These are phyloP conservation scores for Brenthis hecate DNA, from an alignment of 2,888 invertebrate species.

Conservation along the genomic window DNA sequence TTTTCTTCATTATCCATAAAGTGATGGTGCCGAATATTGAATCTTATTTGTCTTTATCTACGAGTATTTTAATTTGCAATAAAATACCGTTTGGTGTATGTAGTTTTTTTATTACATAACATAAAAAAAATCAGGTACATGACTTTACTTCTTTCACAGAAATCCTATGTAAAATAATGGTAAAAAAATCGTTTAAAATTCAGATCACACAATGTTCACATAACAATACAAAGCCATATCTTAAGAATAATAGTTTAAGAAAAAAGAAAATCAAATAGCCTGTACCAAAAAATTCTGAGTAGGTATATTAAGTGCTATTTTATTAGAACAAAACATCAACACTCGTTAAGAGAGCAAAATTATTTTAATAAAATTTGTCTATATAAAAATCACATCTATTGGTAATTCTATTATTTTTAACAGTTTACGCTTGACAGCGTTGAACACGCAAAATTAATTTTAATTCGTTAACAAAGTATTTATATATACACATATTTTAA, in stretches of 20 bases:
- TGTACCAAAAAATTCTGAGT: too few relatives aligned
- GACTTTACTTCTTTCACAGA: slow-evolving; percentile 14
- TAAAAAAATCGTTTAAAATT: neutral
- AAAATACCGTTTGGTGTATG: slow-evolving; percentile 2
- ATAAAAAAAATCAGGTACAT: slow-evolving; percentile 32
- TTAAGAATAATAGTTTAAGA: neutral
- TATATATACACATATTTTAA: neutral
- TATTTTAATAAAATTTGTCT: too few relatives aligned
- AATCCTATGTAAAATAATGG: neutral
- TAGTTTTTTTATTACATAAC: slow-evolving; percentile 15
- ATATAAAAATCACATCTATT: too few relatives aligned
- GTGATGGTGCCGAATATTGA: too few relatives aligned
- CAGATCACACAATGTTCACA: slow-evolving; percentile 3
- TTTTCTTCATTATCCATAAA: too few relatives aligned
- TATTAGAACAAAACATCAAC: too few relatives aligned
- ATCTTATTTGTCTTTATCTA: too few relatives aligned
- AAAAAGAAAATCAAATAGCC: neutral
- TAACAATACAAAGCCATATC: neutral
- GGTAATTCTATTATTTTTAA: too few relatives aligned
- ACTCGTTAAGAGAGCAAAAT: too few relatives aligned
- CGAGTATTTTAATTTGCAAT: neutral
- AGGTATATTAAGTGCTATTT: too few relatives aligned
- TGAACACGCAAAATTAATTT: neutral
- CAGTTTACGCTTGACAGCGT: too few relatives aligned
- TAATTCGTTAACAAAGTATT: neutral